Evolutionary conservation across 2,888 invertebrate genomes (phyloP).

Genomic region (Adelphocoris suturalis): DNA sequence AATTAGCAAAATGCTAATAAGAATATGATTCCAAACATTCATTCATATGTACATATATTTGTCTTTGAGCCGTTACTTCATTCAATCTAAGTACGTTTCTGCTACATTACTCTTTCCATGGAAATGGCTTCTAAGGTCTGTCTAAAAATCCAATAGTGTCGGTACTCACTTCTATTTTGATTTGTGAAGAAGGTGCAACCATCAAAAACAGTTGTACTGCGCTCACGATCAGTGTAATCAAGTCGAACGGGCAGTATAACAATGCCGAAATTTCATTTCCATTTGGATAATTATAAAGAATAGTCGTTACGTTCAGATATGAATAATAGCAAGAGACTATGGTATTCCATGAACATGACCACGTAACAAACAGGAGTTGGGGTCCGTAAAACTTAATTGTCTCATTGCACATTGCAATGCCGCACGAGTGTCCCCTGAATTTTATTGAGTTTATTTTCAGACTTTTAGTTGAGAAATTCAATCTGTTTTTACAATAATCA

Average conservation of each 20-base stretch:
- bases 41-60: too few relatives aligned
- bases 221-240: background rate
- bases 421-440: background rate
- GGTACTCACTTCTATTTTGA: background rate
- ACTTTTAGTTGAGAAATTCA: background rate
- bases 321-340: background rate
- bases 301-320: background rate
- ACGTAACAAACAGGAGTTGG: constrained; percentile 14
- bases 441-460: background rate
- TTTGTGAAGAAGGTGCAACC: background rate
- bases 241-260: constrained; percentile 23
- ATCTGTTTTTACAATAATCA: background rate
- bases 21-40: too few relatives aligned
- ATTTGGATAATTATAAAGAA: background rate
- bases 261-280: background rate
- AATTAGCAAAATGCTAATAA: too few relatives aligned
- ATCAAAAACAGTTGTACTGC: background rate
- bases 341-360: constrained; percentile 18
- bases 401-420: background rate
- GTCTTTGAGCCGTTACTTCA: too few relatives aligned
- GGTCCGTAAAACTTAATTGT: background rate
- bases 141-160: too few relatives aligned
- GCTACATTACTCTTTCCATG: too few relatives aligned
- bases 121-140: too few relatives aligned
- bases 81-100: too few relatives aligned